Percentiles rank a stretch among this genome's conserved stretches.
Conservation (phyloP, 2,113 vertebrate genomes). For the Pogonocichla stellata region DNA sequence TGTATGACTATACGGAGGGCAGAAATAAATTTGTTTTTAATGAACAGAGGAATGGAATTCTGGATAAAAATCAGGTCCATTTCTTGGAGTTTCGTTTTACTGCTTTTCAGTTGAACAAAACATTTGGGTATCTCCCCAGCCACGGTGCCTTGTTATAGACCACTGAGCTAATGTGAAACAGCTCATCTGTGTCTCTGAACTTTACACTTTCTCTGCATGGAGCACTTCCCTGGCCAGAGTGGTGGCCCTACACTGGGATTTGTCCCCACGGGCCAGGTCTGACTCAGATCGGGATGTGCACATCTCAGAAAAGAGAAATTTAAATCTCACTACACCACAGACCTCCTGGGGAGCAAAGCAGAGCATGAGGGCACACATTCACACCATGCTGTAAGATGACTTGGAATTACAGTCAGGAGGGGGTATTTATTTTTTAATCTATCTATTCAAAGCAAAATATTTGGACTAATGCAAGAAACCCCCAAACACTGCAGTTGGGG, state of each 20-base stretch:
- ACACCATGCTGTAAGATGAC: background rate
- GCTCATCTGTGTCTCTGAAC: background rate
- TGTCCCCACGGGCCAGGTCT: background rate
- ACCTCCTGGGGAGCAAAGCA: background rate
- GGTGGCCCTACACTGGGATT: rapidly evolving
- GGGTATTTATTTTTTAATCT: background rate
- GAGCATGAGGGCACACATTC: background rate
- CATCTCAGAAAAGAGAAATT: background rate
- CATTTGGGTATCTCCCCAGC: background rate
- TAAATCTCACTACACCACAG: background rate
- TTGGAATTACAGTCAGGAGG: background rate
- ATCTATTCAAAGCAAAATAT: background rate
- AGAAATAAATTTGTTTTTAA: background rate
- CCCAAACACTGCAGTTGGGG: background rate
- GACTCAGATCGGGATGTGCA: background rate
- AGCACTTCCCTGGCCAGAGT: background rate
- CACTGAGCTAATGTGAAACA: background rate
- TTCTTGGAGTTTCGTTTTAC: background rate
- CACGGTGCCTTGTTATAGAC: background rate
- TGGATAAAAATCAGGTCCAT: background rate
- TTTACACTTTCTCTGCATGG: background rate
- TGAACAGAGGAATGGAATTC: background rate
- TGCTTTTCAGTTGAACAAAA: background rate
- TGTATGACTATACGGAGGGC: background rate
- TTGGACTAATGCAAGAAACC: background rate